Percentiles rank a stretch among this genome's conserved stretches.
phyloP scores from a whole-genome alignment of 2,797 vertebrate genomes.

The Xenentodon cancila region DNA sequence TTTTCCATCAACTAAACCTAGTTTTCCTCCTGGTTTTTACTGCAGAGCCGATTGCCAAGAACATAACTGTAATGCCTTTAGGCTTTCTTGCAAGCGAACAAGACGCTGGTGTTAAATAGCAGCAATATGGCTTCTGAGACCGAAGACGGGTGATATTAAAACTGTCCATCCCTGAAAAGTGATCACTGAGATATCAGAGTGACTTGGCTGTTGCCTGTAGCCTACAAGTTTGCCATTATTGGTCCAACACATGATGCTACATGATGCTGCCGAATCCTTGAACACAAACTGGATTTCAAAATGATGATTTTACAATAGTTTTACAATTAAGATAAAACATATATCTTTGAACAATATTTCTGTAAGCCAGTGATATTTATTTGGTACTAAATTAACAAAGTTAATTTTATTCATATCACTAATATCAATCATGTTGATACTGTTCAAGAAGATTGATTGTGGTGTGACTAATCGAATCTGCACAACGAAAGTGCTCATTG shows the following conservation, averaged over 20 bases:
- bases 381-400: too few relatives aligned
- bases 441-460: too few relatives aligned
- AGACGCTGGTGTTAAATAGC: not conserved
- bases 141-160: slow-evolving; percentile 6
- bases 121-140: not conserved
- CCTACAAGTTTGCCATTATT: not conserved
- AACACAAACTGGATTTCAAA: not conserved
- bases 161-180: slow-evolving; percentile 9
- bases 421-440: too few relatives aligned
- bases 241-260: not conserved
- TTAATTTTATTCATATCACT: too few relatives aligned
- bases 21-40: slow-evolving; percentile 6
- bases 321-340: not conserved
- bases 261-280: not conserved
- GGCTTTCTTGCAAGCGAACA: not conserved
- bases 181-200: not conserved
- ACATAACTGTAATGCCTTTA: not conserved
- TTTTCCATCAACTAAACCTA: slow-evolving; percentile 2
- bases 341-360: too few relatives aligned
- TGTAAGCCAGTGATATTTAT: not conserved
- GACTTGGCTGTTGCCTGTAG: not conserved
- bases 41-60: not conserved
- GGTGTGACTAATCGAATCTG: too few relatives aligned
- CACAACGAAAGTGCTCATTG: too few relatives aligned
- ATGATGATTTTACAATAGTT: not conserved